Evolutionary conservation across 2,113 vertebrate species (phyloP).

Genomic region (Bubo bubo): DNA sequence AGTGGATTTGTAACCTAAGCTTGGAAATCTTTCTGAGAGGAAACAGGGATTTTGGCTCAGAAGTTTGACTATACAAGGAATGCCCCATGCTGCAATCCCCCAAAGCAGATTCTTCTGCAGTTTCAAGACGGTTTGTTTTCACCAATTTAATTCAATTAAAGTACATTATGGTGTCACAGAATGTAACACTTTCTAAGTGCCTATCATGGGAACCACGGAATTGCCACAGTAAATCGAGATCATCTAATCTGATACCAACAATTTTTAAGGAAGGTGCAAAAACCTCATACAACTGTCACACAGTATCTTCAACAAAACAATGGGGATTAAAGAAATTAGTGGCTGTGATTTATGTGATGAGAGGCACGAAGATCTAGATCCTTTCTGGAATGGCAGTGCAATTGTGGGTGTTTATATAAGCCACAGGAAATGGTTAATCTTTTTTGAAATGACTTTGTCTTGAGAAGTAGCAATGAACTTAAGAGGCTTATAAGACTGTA

Average conservation of each 20-base stretch:
- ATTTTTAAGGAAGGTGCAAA: neutral
- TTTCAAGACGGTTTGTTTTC: neutral
- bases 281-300: neutral
- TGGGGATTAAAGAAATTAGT: neutral
- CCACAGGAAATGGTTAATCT: neutral
- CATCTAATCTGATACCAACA: neutral
- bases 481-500: neutral
- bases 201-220: neutral
- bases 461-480: neutral
- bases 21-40: neutral
- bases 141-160: neutral
- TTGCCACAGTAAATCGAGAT: neutral
- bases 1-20: slow-evolving; percentile 28
- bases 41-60: slow-evolving; percentile 1
- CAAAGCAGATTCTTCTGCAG: neutral
- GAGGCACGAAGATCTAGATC: neutral
- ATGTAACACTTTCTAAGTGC: neutral
- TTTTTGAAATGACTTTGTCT: neutral
- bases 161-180: neutral
- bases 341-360: neutral
- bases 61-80: slow-evolving; percentile 10
- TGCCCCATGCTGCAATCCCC: neutral
- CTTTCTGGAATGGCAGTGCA: neutral
- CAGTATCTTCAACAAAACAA: neutral
- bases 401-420: neutral